A percentile compares a stretch with the other conserved stretches of the same genome.
Conservation (phyloP, 30 jellyfish, hydroid and myxozoan species). For the Morbakka virulenta region DNA sequence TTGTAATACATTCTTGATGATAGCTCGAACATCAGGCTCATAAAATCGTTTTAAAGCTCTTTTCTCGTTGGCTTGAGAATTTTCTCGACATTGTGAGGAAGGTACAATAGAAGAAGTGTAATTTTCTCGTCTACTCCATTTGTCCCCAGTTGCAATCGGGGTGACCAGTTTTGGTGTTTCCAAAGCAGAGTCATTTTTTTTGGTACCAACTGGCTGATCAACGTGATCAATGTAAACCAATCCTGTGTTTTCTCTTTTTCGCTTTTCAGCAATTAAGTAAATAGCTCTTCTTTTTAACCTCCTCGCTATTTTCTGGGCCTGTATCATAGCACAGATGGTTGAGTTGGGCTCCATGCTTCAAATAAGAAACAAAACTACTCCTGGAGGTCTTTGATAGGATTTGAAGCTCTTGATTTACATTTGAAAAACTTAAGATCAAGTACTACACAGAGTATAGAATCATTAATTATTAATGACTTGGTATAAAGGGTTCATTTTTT, state of each 20-base stretch:
- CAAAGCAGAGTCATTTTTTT: too few species aligned
- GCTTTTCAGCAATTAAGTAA: constrained; percentile 42
- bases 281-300: constrained; percentile 52
- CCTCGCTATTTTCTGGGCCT: constrained; percentile 58
- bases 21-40: constrained; percentile 42
- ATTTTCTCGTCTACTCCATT: constrained; percentile 11
- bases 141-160: constrained; percentile 29
- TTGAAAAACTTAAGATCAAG: too few species aligned
- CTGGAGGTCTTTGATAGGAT: too few species aligned
- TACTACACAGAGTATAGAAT: too few species aligned
- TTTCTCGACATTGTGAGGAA: constrained; percentile 24
- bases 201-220: constrained; percentile 23
- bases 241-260: constrained; percentile 31
- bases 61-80: constrained; percentile 43
- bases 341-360: too few species aligned
- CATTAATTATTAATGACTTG: too few species aligned
- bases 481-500: too few species aligned
- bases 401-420: too few species aligned
- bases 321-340: constrained; percentile 62
- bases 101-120: constrained; percentile 47
- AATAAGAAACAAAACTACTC: too few species aligned
- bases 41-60: constrained; percentile 24
- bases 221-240: neutral
- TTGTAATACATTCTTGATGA: constrained; percentile 31
- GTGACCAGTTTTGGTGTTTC: constrained; percentile 7